A percentile compares a stretch with the other conserved stretches of the same genome.
Conservation (phyloP, 2,113 vertebrate species). For the Lophius piscatorius region DNA sequence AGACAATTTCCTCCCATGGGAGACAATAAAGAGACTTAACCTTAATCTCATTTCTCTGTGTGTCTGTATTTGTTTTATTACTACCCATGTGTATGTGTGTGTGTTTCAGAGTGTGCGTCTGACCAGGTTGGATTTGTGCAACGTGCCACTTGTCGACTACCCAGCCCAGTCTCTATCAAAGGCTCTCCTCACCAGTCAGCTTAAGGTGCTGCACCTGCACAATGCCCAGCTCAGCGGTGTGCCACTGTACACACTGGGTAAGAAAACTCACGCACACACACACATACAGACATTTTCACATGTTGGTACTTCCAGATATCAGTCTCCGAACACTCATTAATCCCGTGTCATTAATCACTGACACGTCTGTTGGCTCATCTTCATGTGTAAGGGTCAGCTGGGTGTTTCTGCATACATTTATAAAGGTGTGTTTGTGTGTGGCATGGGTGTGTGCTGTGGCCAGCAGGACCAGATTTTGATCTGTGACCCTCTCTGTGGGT, state of each 20-base stretch:
- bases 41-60: too few species aligned
- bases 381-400: not conserved
- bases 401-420: constrained; percentile 12
- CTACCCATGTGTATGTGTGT: constrained; percentile 42
- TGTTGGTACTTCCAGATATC: too few species aligned
- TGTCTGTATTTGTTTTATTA: constrained; percentile 1
- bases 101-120: constrained; percentile 78
- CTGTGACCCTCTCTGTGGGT: constrained; percentile 78
- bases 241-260: constrained; percentile 80
- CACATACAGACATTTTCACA: constrained; percentile 16
- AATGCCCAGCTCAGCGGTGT: constrained; percentile 77
- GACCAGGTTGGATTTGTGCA: constrained; percentile 76
- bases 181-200: constrained; percentile 75
- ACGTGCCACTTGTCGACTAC: constrained; percentile 72
- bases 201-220: constrained; percentile 77
- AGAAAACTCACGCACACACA: constrained; percentile 16
- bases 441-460: constrained; percentile 53
- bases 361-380: not conserved
- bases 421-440: not conserved
- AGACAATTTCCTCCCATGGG: too few species aligned
- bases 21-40: too few species aligned
- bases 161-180: constrained; percentile 70
- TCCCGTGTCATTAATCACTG: not conserved
- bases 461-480: constrained; percentile 85
- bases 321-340: too few species aligned